Evolutionary conservation across 1,140 invertebrate species (phyloP).

Genomic region (Drosophila ananassae): DNA sequence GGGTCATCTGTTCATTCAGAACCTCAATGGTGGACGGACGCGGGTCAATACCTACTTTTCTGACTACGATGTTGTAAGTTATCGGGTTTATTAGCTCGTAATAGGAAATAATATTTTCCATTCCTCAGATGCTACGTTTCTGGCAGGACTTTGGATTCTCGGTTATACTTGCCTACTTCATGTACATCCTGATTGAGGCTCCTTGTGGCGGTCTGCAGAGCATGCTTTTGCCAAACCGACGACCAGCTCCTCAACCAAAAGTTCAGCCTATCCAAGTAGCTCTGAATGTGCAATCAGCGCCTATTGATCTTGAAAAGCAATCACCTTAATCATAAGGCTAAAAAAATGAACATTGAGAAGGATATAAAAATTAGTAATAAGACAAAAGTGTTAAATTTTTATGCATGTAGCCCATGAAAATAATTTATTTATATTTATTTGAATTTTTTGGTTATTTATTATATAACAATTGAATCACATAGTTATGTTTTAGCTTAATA

Average conservation of each 20-base stretch:
- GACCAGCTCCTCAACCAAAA: constrained; percentile 26
- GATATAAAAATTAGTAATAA: neutral
- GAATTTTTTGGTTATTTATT: neutral
- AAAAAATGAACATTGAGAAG: neutral
- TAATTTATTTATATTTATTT: constrained; percentile 15
- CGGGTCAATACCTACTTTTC: constrained; percentile 57
- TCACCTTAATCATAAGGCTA: constrained; percentile 9
- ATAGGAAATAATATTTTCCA: neutral
- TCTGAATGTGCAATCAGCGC: neutral
- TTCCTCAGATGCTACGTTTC: constrained; percentile 41
- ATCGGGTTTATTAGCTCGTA: neutral
- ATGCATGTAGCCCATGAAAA: neutral
- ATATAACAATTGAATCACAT: neutral
- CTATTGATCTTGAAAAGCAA: constrained; percentile 24
- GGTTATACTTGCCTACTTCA: constrained; percentile 38
- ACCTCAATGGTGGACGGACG: constrained; percentile 50
- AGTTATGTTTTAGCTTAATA: neutral
- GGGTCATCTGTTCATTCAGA: constrained; percentile 79
- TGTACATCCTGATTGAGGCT: constrained; percentile 54
- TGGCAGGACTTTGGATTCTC: constrained; percentile 62
- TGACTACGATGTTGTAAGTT: constrained; percentile 60
- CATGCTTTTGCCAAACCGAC: constrained; percentile 36
- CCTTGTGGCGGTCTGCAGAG: constrained; percentile 45
- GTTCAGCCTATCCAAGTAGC: neutral
- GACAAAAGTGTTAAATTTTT: neutral